Conservation (phyloP, 1,140 invertebrate genomes). For the Ostrea edulis region DNA sequence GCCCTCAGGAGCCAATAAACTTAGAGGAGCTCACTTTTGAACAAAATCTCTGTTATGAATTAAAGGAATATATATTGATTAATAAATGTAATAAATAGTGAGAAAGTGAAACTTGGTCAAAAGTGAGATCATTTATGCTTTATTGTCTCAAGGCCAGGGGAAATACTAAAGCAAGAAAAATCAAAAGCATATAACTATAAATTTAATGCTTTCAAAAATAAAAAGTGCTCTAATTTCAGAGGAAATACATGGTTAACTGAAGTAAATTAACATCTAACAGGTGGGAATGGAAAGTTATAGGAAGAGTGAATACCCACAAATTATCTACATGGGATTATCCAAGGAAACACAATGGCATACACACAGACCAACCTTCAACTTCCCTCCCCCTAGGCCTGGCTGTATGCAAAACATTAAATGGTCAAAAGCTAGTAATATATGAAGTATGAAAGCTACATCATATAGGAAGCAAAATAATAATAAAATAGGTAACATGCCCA, state of each 20-base stretch:
- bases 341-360: conserved; percentile 5
- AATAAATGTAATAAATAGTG: too few species aligned
- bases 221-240: not conserved
- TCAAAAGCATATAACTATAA: not conserved
- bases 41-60: too few species aligned
- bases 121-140: too few species aligned
- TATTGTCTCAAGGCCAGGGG: too few species aligned
- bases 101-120: too few species aligned
- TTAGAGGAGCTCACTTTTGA: too few species aligned
- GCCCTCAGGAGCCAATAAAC: too few species aligned
- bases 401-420: conserved; percentile 27
- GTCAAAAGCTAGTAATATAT: conserved; percentile 16
- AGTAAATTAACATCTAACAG: not conserved
- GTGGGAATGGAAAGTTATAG: not conserved
- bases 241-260: not conserved
- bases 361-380: conserved; percentile 19
- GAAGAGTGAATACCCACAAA: not conserved
- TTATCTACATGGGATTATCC: not conserved
- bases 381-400: conserved; percentile 27
- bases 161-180: too few species aligned
- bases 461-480: too few species aligned
- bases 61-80: too few species aligned
- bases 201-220: not conserved
- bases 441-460: not conserved
- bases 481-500: not conserved